These are phyloP conservation scores for Drosophila chauvacae DNA, from an alignment of 1,140 invertebrate species.

Conservation along the genomic window DNA sequence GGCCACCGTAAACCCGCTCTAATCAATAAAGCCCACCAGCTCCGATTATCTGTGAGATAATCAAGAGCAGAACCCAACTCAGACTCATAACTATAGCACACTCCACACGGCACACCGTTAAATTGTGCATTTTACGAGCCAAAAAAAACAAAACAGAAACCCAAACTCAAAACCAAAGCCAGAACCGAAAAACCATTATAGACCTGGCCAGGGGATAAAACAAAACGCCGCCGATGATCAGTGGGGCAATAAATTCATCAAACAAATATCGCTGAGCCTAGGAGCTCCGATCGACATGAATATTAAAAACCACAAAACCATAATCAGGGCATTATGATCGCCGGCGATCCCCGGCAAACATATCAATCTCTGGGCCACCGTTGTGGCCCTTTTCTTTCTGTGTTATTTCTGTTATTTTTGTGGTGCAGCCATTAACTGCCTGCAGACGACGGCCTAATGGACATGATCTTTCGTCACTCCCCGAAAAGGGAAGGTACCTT, in stretches of 20 bases:
- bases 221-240: slow-evolving; percentile 66
- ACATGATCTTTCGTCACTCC: slow-evolving; percentile 80
- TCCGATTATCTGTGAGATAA: slow-evolving; percentile 54
- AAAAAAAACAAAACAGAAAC: slow-evolving; percentile 11
- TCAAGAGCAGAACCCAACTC: slow-evolving; percentile 31
- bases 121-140: slow-evolving; percentile 71
- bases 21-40: slow-evolving; percentile 52
- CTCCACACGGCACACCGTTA: slow-evolving; percentile 68
- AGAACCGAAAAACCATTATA: slow-evolving; percentile 49
- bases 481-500: slow-evolving; percentile 63
- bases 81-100: slow-evolving; percentile 62
- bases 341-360: slow-evolving; percentile 53
- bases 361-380: slow-evolving; percentile 70
- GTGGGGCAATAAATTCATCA: slow-evolving; percentile 75
- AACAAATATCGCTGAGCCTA: slow-evolving; percentile 67
- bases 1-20: slow-evolving; percentile 38
- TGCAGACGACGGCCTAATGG: slow-evolving; percentile 71
- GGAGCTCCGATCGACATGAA: slow-evolving; percentile 63
- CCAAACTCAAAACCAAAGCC: slow-evolving; percentile 24
- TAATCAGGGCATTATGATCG: slow-evolving; percentile 79
- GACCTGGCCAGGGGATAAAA: slow-evolving; percentile 59
- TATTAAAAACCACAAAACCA: slow-evolving; percentile 81
- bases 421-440: slow-evolving; percentile 70
- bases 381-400: slow-evolving; percentile 46
- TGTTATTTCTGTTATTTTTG: slow-evolving; percentile 4